Conservation (phyloP, 2,113 vertebrate genomes). For the Dolichotis patagonum region DNA sequence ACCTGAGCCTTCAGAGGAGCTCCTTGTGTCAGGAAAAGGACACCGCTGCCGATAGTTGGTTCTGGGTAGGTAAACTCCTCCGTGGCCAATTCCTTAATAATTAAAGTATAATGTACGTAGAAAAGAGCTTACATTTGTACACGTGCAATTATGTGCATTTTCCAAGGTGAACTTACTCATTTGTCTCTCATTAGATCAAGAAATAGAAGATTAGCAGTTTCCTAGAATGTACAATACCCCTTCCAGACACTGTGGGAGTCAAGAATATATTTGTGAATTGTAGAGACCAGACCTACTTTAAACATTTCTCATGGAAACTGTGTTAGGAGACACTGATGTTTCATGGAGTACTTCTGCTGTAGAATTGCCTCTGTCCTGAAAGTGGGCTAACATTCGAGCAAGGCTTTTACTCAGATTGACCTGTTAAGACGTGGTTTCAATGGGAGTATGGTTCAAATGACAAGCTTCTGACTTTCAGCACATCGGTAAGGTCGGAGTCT, state of each 20-base stretch:
- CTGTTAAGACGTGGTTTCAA: background rate
- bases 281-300: constrained; percentile 18
- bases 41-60: background rate
- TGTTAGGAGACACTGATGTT: background rate
- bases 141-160: background rate
- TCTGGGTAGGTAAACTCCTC: background rate
- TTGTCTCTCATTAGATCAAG: background rate
- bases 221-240: background rate
- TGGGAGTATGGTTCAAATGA: constrained; percentile 14
- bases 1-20: background rate
- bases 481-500: background rate
- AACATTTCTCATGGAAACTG: background rate
- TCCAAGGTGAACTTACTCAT: background rate
- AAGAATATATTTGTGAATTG: background rate
- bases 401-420: background rate
- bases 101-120: background rate
- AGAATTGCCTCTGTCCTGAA: background rate
- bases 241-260: background rate
- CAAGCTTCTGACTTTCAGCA: background rate
- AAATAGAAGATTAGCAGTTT: background rate
- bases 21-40: background rate
- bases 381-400: background rate
- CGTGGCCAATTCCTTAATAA: background rate
- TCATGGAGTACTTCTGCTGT: background rate
- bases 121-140: background rate